Evolutionary conservation across 2,888 invertebrate species (phyloP), one percentile per base, ranked within the genome.

Genomic region (Pasiphila rectangulata): DNA sequence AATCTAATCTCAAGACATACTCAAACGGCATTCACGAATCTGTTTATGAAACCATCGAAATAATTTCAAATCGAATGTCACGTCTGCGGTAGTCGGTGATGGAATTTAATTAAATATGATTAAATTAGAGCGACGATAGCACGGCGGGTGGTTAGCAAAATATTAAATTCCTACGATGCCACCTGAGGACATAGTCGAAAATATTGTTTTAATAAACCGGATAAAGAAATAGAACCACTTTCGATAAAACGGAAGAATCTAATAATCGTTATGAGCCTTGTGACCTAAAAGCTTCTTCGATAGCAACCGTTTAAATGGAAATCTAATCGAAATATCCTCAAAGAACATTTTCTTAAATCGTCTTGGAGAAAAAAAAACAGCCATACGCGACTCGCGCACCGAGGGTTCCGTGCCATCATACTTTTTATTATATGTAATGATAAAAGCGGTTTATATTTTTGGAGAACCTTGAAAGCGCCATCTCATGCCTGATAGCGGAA

Each of bases 41-140:
- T 36, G 39, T 49, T 40, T 24, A 36, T 36, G 19, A 36, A 44
- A 49, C 20, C 27, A 30, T 25, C 44, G 29, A 41, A 37, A 45
- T 39, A 12, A 50, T 45, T 24, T 21, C 36, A 46, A 42, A 49
- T 49, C 35, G 39, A 39, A 50, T 54, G 47, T 43, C 43, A 45
- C 44, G 54, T 34, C 37, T 35, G 3, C 44, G 30, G 56, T 64
- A 62, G 63, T 30, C 49, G 47, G 56, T 55, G 58, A 62, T 46
- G 67, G 72, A 75, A 76, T 79, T 72, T 73, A 67, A 75, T 76
- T 69, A 69, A 71, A 67, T 64, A 64, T 59, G 63, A 70, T 67
- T 57, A 66, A 46, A 46, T 45, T 65, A 59, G 64, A 59, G 59
- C 55, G 52, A 49, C 48, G 54, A 61, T 69, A 64, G 21, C 37